Conservation (phyloP, 2,888 invertebrate genomes). For the Chaetogeoica ovagalla region DNA sequence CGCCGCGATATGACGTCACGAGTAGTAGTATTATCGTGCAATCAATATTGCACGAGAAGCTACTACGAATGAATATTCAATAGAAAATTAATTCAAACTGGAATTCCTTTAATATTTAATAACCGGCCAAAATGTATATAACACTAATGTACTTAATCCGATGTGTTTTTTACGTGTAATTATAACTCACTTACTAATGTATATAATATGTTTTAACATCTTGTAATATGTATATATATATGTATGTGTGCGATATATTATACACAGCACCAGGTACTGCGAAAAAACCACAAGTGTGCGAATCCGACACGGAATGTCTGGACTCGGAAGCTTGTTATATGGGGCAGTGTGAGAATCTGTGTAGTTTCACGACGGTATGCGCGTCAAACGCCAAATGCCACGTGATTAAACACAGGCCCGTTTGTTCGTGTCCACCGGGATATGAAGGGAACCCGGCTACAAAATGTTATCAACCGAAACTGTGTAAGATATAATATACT, state of each 20-base stretch:
- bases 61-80: not conserved
- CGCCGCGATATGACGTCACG: too few species aligned
- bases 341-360: slow-evolving; percentile 69
- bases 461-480: slow-evolving; percentile 74
- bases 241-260: slow-evolving; percentile 36
- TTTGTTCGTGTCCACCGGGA: slow-evolving; percentile 72
- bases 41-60: too few species aligned
- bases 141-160: too few species aligned
- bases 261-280: slow-evolving; percentile 56
- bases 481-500: slow-evolving; percentile 68
- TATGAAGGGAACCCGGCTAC: slow-evolving; percentile 80
- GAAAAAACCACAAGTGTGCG: slow-evolving; percentile 62
- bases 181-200: not conserved
- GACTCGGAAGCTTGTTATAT: slow-evolving; percentile 68
- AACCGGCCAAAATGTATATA: too few species aligned
- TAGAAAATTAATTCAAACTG: slow-evolving; percentile 9
- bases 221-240: slow-evolving; percentile 22
- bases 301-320: slow-evolving; percentile 68
- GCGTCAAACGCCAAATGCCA: slow-evolving; percentile 59
- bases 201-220: not conserved
- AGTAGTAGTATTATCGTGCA: too few species aligned
- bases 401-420: slow-evolving; percentile 58
- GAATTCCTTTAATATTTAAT: not conserved
- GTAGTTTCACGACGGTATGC: slow-evolving; percentile 60
- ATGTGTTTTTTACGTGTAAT: too few species aligned